Evolutionary conservation across 2,113 vertebrate species (phyloP), one percentile per base, ranked within the genome.

Genomic region (Mohoua ochrocephala): DNA sequence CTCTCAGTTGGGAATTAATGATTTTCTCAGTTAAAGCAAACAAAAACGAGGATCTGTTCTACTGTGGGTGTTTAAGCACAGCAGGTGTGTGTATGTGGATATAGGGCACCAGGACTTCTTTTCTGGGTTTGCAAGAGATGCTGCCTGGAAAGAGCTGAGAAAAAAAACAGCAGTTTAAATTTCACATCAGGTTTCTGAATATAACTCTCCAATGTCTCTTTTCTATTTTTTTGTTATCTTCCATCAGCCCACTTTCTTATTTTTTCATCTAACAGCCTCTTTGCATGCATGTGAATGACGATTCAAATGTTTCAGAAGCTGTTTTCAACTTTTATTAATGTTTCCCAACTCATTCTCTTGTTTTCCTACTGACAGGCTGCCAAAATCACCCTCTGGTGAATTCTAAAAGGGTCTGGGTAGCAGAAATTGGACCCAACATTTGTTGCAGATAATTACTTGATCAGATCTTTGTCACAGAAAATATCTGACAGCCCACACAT

Each of bases 251-350:
- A 53, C 81, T 96, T 94, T 95, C 71, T 75, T 87, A 37, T 37
- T 92, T 95, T 93, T 65, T 96, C 79, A 83, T 93, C 84, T 95
- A 85, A 59, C 65, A 92, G 63, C 68, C 76, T 83, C 79, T 97
- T 94, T 7, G 5, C 82, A 82, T 90, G 54, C 63, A 75, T 69
- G 89, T 89, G 95, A 97, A 96, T 87, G 87, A 95, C 3, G 39
- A 97, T 91, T 96, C 88, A 93, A 96, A 97, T 95, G 65, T 60
- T 80, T 91, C 91, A 87, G 87, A 97, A 96, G 78, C 82, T 90
- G 89, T 97, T 98, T 98, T 97, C 95, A 95, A 95, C 83, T 95
- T 97, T 96, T 97, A 97, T 97, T 97, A 97, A 97, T 95, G 83
- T 98, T 98, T 98, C 87, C 70, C 52, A 92, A 97, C 76, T 95